These are phyloP conservation scores for Erpobdella octoculata DNA, from an alignment of 2,888 invertebrate genomes.

Conservation along the genomic window DNA sequence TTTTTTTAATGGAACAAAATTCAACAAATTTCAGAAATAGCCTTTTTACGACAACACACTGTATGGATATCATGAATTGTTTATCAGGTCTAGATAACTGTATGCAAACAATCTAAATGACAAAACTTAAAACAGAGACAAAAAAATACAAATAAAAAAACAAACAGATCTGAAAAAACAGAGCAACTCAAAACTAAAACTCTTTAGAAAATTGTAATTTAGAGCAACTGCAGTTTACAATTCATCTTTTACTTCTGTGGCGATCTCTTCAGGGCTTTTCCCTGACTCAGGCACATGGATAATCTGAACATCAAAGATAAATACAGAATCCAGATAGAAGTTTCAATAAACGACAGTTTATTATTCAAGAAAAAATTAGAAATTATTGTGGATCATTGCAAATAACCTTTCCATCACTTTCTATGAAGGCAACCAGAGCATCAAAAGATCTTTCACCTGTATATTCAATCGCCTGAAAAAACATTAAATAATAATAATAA, in stretches of 20 bases:
- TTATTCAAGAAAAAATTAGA: background rate
- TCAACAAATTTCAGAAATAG: too few species aligned
- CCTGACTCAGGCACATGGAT: background rate
- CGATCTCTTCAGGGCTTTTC: conserved; percentile 4
- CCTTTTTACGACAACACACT: too few species aligned
- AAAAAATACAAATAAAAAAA: too few species aligned
- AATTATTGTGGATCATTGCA: background rate
- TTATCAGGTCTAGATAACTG: too few species aligned
- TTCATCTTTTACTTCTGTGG: conserved; percentile 5
- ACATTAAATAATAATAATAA: too few species aligned
- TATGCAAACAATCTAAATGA: too few species aligned
- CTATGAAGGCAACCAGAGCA: conserved; percentile 84
- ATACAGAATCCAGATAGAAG: background rate
- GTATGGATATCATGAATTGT: too few species aligned
- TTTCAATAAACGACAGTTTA: background rate
- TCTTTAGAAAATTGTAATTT: background rate
- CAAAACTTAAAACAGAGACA: too few species aligned
- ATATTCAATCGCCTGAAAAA: conserved; percentile 66
- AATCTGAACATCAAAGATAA: background rate
- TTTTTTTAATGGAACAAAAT: too few species aligned
- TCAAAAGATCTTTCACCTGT: conserved; percentile 89
- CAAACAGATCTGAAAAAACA: too few species aligned
- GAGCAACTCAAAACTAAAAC: too few species aligned
- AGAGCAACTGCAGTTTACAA: conserved; percentile 16
- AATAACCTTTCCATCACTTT: conserved; percentile 50